Conservation (phyloP, 2,888 invertebrate genomes). For the Lagria hirta region DNA sequence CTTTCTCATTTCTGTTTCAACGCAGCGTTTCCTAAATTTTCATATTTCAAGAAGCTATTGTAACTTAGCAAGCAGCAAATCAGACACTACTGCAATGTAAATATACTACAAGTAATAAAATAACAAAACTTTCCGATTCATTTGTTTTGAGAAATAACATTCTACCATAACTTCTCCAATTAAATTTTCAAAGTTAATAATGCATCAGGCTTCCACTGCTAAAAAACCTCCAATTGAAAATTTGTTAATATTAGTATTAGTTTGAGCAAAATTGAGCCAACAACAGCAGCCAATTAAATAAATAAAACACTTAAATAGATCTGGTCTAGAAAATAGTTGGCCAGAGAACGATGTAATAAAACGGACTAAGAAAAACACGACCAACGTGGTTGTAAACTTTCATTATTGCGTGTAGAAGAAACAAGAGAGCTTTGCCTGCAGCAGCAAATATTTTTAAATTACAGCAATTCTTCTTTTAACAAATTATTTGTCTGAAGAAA, state of each 20-base stretch:
- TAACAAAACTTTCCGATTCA: constrained; percentile 20
- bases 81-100: constrained; percentile 12
- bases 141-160: constrained; percentile 23
- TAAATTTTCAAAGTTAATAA: constrained; percentile 23
- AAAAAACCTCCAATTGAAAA: too few relatives aligned
- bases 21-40: too few relatives aligned
- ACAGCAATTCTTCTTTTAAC: too few relatives aligned
- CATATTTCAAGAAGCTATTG: constrained; percentile 1
- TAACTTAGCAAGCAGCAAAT: too few relatives aligned
- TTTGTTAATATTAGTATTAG: constrained; percentile 10
- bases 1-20: neutral
- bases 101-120: constrained; percentile 17
- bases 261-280: constrained; percentile 27
- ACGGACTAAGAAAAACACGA: constrained; percentile 29
- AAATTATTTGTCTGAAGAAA: too few relatives aligned
- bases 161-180: constrained; percentile 19
- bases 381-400: constrained; percentile 32
- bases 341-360: constrained; percentile 30
- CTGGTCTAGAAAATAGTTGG: constrained; percentile 34
- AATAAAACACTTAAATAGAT: constrained; percentile 43
- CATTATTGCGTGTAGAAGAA: constrained; percentile 30
- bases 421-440: constrained; percentile 25
- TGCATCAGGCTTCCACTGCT: too few relatives aligned
- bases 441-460: constrained; percentile 23
- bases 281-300: constrained; percentile 41